Percentiles rank a stretch among this genome's conserved stretches.
These are phyloP conservation scores for Serripes groenlandicus DNA, from an alignment of 2,888 invertebrate genomes.

Conservation along the genomic window DNA sequence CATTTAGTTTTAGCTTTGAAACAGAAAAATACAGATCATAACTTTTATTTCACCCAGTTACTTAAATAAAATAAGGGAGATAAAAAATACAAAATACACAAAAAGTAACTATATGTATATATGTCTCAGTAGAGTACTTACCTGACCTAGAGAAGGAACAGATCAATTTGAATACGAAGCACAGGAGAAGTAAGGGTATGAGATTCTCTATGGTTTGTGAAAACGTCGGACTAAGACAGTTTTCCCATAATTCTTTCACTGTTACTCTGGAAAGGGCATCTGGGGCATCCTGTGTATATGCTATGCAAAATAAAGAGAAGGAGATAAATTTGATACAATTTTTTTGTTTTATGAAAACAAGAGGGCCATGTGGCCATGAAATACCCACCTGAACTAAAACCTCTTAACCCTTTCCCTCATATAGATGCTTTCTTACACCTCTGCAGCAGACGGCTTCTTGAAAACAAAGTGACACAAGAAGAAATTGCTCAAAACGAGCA, in stretches of 20 bases:
- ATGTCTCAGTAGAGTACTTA: too few relatives aligned
- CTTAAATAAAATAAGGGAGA: too few relatives aligned
- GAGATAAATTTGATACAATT: too few relatives aligned
- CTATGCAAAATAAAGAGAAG: slow-evolving; percentile 41
- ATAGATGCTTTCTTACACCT: not conserved
- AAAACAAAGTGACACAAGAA: not conserved
- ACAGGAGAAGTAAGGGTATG: slow-evolving; percentile 79
- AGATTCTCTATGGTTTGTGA: slow-evolving; percentile 80
- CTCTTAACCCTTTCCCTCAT: not conserved
- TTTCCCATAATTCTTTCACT: slow-evolving; percentile 73
- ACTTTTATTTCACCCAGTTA: too few relatives aligned
- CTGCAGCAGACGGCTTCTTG: not conserved
- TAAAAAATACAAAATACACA: too few relatives aligned
- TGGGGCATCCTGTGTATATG: slow-evolving; percentile 64
- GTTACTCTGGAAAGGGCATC: slow-evolving; percentile 71
- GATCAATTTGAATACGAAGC: slow-evolving; percentile 79
- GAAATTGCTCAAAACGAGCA: not conserved
- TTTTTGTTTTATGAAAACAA: too few relatives aligned
- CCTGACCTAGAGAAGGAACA: slow-evolving; percentile 74
- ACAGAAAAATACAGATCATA: too few relatives aligned
- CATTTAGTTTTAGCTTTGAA: too few relatives aligned
- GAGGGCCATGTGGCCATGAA: too few relatives aligned
- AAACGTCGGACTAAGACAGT: slow-evolving; percentile 82
- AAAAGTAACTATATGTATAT: too few relatives aligned
- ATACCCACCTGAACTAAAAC: too few relatives aligned